Evolutionary conservation across 2,113 vertebrate genomes (phyloP), one percentile per base, ranked within the genome.

Genomic region (Trochalopteron elliotii): DNA sequence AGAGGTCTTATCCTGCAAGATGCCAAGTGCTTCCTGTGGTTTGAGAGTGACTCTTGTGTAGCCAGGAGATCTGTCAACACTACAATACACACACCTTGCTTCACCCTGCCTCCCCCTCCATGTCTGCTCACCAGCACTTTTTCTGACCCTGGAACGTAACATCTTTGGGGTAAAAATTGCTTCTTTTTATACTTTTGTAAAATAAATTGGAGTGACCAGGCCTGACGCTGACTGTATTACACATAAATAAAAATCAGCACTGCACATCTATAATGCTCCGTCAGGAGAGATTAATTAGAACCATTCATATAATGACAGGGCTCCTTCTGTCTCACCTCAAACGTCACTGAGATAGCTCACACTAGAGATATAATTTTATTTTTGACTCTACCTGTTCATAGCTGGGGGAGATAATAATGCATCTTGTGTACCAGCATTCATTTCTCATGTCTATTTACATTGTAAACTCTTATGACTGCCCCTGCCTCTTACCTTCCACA

Each of bases 1-100:
- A 95, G 91, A 90, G 82, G 84, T 42, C 65, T 80, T 77, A 89
- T 78, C 82, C 85, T 76, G 37, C 76, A 88, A 78, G 92, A 81
- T 45, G 35, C 94, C 79, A 94, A 93, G 90, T 40, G 82, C 52
- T 90, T 92, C 91, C 94, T 40, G 40, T 14, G 72, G 90, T 78
- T 78, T 82, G 59, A 79, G 63, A 92, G 82, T 17, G 80, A 68
- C 93, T 96, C 86, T 83, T 49, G 88, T 52, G 68, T 52, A 45
- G 65, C 92, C 65, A 24, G 12, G 68, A 90, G 64, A 70, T 49
- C 86, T 93, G 90, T 90, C 92, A 90, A 25, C 90, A 60, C 68
- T 45, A 20, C 1, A 5, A 20, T 2, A 30, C 30, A 40, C 31
- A 64, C 37, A 37, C n/a, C 45, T 47, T 89, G 40, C 72, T 57